Evolutionary conservation across 2,113 vertebrate genomes (phyloP).

Genomic region (Colistium nudipinnis): DNA sequence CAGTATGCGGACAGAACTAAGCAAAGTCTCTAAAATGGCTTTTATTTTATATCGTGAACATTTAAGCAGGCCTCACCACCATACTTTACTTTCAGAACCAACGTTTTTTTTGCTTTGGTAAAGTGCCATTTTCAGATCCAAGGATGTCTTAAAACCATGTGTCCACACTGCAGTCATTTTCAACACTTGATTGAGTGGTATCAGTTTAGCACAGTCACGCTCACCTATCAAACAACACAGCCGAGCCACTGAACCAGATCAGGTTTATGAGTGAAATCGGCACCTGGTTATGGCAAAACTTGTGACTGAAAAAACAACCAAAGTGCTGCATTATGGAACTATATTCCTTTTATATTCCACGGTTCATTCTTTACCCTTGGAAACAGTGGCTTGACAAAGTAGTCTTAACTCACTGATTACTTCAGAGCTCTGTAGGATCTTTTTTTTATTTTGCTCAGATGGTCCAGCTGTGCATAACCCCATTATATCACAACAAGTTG

Average conservation of each 20-base stretch:
- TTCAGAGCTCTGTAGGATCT: background rate
- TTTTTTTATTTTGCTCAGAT: background rate
- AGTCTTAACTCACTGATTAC: background rate
- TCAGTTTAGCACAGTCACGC: background rate
- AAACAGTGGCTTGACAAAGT: background rate
- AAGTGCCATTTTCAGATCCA: constrained; percentile 30
- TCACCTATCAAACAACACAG: constrained; percentile 4
- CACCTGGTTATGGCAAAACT: constrained; percentile 14
- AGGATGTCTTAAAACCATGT: background rate
- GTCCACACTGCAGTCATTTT: background rate
- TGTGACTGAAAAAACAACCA: background rate
- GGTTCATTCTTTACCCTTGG: background rate
- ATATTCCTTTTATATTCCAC: background rate
- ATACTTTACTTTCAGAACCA: background rate
- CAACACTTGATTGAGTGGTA: constrained; percentile 4
- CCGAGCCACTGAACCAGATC: constrained; percentile 19
- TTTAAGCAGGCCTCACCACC: constrained; percentile 4
- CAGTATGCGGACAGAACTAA: constrained; percentile 1
- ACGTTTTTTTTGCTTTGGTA: background rate
- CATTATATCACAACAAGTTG: background rate
- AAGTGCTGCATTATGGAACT: constrained; percentile 9
- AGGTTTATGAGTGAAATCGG: constrained; percentile 3
- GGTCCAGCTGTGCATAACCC: background rate
- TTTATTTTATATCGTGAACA: constrained; percentile 29
- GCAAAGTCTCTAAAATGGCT: constrained; percentile 28